phyloP scores from a whole-genome alignment of 2,888 invertebrate genomes.

The Eubasilissa splendida region DNA sequence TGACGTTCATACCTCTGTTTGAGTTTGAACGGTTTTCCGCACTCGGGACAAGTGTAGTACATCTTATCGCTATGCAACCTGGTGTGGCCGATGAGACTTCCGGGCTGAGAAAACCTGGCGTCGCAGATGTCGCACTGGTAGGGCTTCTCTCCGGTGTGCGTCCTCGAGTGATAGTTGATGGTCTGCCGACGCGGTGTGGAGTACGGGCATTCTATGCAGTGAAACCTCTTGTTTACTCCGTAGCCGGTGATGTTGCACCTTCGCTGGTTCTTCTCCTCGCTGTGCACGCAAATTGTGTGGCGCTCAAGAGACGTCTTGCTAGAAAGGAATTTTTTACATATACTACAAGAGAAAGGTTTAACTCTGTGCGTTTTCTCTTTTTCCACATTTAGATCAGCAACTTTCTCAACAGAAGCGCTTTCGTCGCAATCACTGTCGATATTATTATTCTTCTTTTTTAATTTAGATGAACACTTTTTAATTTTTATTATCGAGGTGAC shows the following conservation, averaged over 20 bases:
- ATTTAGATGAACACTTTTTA: too few species aligned
- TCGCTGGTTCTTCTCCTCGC: conserved; percentile 62
- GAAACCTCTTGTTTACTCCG: conserved; percentile 64
- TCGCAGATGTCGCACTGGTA: conserved; percentile 68
- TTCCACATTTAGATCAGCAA: not conserved
- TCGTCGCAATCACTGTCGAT: not conserved
- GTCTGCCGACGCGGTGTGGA: conserved; percentile 69
- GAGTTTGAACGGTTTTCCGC: conserved; percentile 72
- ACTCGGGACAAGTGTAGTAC: conserved; percentile 66
- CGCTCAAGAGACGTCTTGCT: conserved; percentile 60
- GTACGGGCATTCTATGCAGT: conserved; percentile 68
- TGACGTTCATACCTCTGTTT: conserved; percentile 68
- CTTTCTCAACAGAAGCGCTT: not conserved
- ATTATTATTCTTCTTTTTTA: not conserved
- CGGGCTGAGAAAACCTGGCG: conserved; percentile 68
- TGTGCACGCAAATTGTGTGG: conserved; percentile 66
- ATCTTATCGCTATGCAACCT: conserved; percentile 67
- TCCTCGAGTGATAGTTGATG: conserved; percentile 68
- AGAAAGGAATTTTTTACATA: conserved; percentile 48
- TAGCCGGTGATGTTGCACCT: conserved; percentile 41
- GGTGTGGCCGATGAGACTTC: conserved; percentile 67
- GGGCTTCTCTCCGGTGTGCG: conserved; percentile 69
- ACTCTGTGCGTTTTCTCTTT: not conserved
- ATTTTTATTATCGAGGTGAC: not conserved
- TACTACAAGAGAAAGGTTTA: not conserved